Conservation (phyloP, 37 sponge, comb jelly and placozoan genomes). For the Beroe ovata region DNA sequence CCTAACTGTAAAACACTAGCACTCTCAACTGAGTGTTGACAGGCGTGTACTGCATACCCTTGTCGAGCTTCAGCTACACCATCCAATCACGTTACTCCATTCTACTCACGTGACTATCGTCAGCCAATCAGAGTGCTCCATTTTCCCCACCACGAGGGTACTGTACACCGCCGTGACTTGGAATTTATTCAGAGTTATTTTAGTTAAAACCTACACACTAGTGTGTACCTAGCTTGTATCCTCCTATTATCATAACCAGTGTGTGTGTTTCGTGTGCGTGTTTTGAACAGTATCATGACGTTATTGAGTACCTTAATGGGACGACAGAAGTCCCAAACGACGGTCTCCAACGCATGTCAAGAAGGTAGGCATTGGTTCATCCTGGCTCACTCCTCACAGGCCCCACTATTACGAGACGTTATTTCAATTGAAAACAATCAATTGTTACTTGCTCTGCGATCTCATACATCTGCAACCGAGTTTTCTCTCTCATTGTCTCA, state of each 20-base stretch:
- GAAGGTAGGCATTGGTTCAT: too few relatives aligned
- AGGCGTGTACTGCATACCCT: conserved; percentile 33
- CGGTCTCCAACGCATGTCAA: not conserved
- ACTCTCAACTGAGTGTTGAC: conserved; percentile 15
- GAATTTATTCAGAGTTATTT: conserved; percentile 6
- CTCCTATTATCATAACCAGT: too few relatives aligned
- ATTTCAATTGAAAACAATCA: too few relatives aligned
- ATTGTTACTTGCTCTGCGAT: too few relatives aligned
- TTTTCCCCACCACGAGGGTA: not conserved
- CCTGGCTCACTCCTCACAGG: too few relatives aligned
- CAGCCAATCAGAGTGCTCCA: not conserved
- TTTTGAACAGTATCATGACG: conserved; percentile 46
- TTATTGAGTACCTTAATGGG: conserved; percentile 10
- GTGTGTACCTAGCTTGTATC: too few relatives aligned
- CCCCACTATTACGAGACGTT: too few relatives aligned
- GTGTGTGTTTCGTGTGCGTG: not conserved
- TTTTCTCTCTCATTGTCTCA: too few relatives aligned
- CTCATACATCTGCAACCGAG: too few relatives aligned
- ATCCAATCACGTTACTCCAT: not conserved
- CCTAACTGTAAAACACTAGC: not conserved
- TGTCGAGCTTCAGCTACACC: not conserved
- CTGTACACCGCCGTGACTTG: not conserved
- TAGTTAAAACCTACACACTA: conserved; percentile 55
- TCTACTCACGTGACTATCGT: not conserved
- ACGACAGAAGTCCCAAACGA: conserved; percentile 26